Base-by-base conservation (phyloP, 2,888 invertebrate species). In the Athrips mouffetella region DNA sequence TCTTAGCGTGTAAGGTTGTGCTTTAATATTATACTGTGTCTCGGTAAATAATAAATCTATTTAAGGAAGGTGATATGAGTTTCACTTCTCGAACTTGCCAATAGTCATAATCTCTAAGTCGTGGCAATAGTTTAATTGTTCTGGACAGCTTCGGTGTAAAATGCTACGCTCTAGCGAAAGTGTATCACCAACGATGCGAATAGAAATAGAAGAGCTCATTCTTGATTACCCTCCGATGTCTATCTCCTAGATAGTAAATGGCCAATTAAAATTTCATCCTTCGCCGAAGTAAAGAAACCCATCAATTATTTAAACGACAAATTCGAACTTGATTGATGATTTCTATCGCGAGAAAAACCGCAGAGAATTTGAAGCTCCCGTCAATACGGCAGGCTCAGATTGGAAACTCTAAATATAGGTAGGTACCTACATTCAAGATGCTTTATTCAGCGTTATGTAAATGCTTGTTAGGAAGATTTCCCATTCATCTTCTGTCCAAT, bases 311-410 rank as follows among this genome's bases (percentile, higher is more conserved):
- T 53, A 58, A 57, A 54, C 59, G 63, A 63, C 56, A 57, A 60
- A 65, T 70, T 72, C 68, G 65, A 59, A 57, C 54, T 64, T 73
- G 72, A 73, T 73, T 67, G 72, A 73, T 73, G 70, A 59, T 62
- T 58, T 54, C 54, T 61, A 57, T 55, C 49, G 39, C n/a, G n/a
- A n/a, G 47, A 40, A 40, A 40, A 15, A 13, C 31, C 31, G 31
- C 37, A 11, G 11, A 37, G 20, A n/a, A n/a, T 2, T n/a, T 27
- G n/a, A 27, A 27, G 27, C 27, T 3, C 27, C 31, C 13, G 23
- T 40, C 39, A 40, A 40, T 23, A 23, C 2, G 21, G n/a, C n/a
- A 2, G 27, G 11, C 18, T 40, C 15, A 21, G 42, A 27, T 42
- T 42, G 20, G 2, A 5, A 37, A 21, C 10, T 11, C 11, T 37